Evolutionary conservation across 1,140 invertebrate genomes (phyloP).

Genomic region (Cherax quadricarinatus): DNA sequence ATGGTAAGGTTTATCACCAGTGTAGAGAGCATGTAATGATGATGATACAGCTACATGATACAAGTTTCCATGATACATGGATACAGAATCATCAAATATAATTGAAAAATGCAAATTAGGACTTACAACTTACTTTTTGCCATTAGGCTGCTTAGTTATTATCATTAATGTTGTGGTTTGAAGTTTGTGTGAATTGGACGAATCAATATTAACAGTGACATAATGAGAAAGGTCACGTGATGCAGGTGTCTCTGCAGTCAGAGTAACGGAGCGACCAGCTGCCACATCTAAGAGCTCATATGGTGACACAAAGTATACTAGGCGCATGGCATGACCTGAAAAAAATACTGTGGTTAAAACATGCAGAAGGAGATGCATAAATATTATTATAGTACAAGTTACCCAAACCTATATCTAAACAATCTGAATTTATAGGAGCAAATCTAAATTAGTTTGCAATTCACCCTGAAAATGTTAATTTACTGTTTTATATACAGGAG

Average conservation of each 20-base stretch:
- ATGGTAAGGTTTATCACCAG: no score
- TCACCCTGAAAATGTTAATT: no score
- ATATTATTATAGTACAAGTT: no score
- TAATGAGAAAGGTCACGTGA: slow-evolving; percentile 88
- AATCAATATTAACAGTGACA: slow-evolving; percentile 93
- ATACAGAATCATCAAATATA: no score
- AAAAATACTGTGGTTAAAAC: slow-evolving; percentile 66
- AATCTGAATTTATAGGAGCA: no score
- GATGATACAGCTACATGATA: no score
- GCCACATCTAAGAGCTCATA: slow-evolving; percentile 92
- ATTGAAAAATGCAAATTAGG: background rate
- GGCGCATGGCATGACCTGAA: slow-evolving; percentile 91
- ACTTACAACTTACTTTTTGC: slow-evolving; percentile 83
- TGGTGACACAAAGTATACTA: slow-evolving; percentile 96
- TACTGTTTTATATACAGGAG: no score
- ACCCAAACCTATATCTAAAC: no score
- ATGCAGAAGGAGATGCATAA: background rate
- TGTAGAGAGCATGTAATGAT: no score
- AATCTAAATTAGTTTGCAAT: no score
- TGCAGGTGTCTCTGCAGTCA: slow-evolving; percentile 85
- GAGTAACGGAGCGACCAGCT: slow-evolving; percentile 83
- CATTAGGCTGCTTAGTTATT: slow-evolving; percentile 83
- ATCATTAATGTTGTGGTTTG: slow-evolving; percentile 89
- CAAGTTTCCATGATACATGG: no score
- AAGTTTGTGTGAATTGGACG: slow-evolving; percentile 90